phyloP scores from a whole-genome alignment of 2,797 vertebrate genomes.

The Characodon lateralis region DNA sequence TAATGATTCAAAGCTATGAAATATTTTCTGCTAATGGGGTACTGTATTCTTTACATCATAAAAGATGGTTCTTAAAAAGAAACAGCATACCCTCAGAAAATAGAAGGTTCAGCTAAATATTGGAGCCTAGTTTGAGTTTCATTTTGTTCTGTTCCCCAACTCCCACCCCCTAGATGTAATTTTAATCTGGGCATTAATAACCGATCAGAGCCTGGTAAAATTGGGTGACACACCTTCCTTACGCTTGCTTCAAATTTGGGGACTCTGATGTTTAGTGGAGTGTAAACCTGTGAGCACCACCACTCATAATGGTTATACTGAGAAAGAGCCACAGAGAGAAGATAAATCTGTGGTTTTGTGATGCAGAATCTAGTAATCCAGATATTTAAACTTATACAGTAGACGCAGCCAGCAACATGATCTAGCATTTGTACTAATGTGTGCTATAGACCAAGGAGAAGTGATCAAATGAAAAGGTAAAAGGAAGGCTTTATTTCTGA shows the following conservation, averaged over 20 bases:
- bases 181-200: conserved; percentile 20
- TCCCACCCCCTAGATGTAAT: conserved; percentile 13
- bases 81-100: no score
- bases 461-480: no score
- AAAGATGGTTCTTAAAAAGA: no score
- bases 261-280: conserved; percentile 94
- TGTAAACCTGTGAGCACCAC: conserved; percentile 86
- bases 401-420: conserved; percentile 21
- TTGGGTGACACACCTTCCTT: conserved; percentile 89
- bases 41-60: no score
- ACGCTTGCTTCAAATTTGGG: conserved; percentile 99
- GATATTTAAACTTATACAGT: conserved; percentile 53
- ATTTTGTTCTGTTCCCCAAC: neutral
- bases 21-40: no score
- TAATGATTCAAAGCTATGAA: neutral
- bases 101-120: no score
- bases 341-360: conserved; percentile 97
- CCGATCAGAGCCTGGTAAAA: conserved; percentile 72
- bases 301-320: conserved; percentile 91
- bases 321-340: conserved; percentile 98
- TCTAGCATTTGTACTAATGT: conserved; percentile 18
- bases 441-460: neutral
- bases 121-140: neutral
- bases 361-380: conserved; percentile 82
- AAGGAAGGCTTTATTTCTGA: neutral